Percentiles rank a stretch among this genome's conserved stretches.
Conservation (phyloP, 2,797 vertebrate genomes). For the Manis pentadactyla region DNA sequence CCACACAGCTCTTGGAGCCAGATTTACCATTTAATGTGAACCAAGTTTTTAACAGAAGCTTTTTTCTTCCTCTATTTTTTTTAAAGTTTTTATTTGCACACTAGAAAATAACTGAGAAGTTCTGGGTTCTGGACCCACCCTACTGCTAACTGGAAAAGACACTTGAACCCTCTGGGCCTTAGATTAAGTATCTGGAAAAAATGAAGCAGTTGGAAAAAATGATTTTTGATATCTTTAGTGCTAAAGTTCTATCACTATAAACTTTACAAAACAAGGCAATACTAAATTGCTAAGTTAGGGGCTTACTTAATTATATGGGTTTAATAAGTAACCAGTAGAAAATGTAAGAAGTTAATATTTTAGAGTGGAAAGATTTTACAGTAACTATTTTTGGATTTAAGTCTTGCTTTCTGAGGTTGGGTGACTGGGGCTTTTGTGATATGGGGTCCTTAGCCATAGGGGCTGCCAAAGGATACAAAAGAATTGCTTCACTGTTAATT, state of each 20-base stretch:
- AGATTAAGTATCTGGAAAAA: constrained; percentile 49
- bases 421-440: constrained; percentile 65
- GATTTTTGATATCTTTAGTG: constrained; percentile 7
- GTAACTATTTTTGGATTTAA: not conserved
- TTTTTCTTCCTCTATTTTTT: not conserved
- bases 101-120: constrained; percentile 25
- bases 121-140: not conserved
- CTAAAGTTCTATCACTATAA: not conserved
- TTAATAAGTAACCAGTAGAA: not conserved
- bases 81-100: constrained; percentile 24
- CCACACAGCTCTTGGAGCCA: not conserved
- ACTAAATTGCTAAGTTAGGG: not conserved
- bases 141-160: constrained; percentile 38
- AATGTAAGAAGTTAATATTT: not conserved
- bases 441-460: not conserved
- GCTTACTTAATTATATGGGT: not conserved
- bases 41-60: not conserved
- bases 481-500: constrained; percentile 70
- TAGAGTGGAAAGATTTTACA: constrained; percentile 22
- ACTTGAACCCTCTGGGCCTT: constrained; percentile 27
- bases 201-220: constrained; percentile 35
- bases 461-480: constrained; percentile 58
- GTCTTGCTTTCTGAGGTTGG: constrained; percentile 46
- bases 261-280: not conserved
- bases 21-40: not conserved